These are phyloP conservation scores for Callithrix jacchus DNA, from an alignment of 2,113 vertebrate genomes.

Conservation along the genomic window DNA sequence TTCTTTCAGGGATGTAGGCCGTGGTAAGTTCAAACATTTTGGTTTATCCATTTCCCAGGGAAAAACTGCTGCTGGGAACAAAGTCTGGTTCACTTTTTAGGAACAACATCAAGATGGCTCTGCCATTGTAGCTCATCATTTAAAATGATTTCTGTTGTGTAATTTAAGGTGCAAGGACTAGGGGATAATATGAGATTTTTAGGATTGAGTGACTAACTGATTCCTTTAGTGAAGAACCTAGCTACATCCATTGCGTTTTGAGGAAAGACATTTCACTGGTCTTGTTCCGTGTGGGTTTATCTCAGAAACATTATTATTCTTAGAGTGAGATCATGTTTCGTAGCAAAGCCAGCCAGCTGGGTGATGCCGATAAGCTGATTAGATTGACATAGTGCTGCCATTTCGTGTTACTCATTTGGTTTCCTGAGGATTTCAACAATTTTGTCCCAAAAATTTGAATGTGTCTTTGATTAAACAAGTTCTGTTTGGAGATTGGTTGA, in stretches of 20 bases:
- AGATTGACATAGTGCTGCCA: conserved; percentile 16
- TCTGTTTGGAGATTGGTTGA: background rate
- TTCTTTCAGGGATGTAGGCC: background rate
- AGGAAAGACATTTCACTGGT: background rate
- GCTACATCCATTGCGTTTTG: background rate
- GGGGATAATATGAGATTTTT: background rate
- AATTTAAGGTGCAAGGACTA: accelerated
- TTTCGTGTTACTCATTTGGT: conserved; percentile 41
- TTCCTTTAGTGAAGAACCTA: background rate
- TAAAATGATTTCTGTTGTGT: background rate
- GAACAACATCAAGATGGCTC: background rate
- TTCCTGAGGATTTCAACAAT: conserved; percentile 64
- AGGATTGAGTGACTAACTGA: background rate
- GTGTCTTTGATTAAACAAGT: conserved; percentile 22
- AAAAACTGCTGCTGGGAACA: conserved; percentile 2
- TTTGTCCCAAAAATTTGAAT: background rate
- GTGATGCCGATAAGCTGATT: conserved; percentile 61
- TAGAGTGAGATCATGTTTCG: conserved; percentile 51
- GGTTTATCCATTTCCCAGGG: background rate
- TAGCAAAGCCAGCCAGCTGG: conserved; percentile 51
- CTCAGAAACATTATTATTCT: background rate
- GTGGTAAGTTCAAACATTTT: background rate
- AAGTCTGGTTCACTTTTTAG: background rate
- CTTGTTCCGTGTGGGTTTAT: background rate
- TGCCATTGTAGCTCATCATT: background rate